Percentiles rank a stretch among this genome's conserved stretches.
phyloP scores from a whole-genome alignment of 2,113 vertebrate genomes.

The Eonycteris spelaea region DNA sequence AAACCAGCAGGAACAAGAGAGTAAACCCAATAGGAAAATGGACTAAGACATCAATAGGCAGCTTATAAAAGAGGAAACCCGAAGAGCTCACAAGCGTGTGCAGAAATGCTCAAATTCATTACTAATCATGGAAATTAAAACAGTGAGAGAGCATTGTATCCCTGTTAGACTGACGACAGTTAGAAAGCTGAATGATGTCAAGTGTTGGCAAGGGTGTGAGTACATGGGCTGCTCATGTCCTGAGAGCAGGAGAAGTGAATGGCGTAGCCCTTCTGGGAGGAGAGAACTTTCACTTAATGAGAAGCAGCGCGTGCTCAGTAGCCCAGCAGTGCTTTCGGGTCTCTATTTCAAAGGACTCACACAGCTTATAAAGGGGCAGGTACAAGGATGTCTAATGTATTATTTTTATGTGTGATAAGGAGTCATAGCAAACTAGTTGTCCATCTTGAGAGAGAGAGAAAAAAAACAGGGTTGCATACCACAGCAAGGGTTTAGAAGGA shows the following conservation, averaged over 20 bases:
- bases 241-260: background rate
- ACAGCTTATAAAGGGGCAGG: background rate
- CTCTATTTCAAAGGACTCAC: background rate
- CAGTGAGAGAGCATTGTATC: background rate
- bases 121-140: background rate
- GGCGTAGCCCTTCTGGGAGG: no score
- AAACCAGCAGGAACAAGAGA: background rate
- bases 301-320: accelerated
- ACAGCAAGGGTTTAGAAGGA: background rate
- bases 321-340: background rate
- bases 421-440: background rate
- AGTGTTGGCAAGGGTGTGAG: background rate
- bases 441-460: background rate
- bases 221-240: accelerated
- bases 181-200: background rate
- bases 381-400: background rate
- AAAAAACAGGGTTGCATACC: background rate
- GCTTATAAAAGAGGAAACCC: background rate
- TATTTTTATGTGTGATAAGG: background rate
- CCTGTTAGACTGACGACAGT: background rate
- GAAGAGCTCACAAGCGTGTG: background rate
- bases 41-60: background rate
- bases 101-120: background rate
- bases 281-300: background rate
- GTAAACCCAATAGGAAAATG: background rate